A percentile compares a stretch with the other conserved stretches of the same genome.
Conservation (phyloP, 2,113 vertebrate species). For the Miniopterus natalensis region DNA sequence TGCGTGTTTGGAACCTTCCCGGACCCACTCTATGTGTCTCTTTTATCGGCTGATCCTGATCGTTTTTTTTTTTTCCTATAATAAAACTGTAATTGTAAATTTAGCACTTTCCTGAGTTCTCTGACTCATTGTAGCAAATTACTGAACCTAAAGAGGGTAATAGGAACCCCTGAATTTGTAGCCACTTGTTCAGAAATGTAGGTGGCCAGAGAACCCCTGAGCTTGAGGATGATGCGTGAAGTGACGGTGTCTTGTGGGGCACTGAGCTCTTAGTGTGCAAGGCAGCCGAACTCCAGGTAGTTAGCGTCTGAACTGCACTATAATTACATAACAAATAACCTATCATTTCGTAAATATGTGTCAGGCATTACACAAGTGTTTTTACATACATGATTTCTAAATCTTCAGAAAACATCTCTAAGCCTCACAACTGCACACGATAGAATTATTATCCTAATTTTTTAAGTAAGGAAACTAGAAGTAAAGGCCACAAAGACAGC, state of each 20-base stretch:
- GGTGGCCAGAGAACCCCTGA: neutral
- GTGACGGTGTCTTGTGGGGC: neutral
- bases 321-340: neutral
- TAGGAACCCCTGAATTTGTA: neutral
- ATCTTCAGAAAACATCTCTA: conserved; percentile 42
- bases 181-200: neutral
- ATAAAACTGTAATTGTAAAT: neutral
- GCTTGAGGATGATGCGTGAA: neutral
- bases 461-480: neutral
- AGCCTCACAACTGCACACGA: neutral
- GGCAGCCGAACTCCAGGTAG: neutral
- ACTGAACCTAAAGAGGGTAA: neutral
- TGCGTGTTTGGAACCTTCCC: neutral
- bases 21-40: neutral
- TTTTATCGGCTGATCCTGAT: neutral
- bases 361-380: neutral
- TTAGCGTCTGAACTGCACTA: neutral
- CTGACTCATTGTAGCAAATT: conserved; percentile 26
- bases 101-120: conserved; percentile 23
- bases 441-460: neutral
- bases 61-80: neutral
- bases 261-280: neutral
- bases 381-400: conserved; percentile 19
- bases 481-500: neutral
- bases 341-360: neutral